Base-by-base conservation (phyloP, 2,888 invertebrate species). In the Dioctria rufipes region DNA sequence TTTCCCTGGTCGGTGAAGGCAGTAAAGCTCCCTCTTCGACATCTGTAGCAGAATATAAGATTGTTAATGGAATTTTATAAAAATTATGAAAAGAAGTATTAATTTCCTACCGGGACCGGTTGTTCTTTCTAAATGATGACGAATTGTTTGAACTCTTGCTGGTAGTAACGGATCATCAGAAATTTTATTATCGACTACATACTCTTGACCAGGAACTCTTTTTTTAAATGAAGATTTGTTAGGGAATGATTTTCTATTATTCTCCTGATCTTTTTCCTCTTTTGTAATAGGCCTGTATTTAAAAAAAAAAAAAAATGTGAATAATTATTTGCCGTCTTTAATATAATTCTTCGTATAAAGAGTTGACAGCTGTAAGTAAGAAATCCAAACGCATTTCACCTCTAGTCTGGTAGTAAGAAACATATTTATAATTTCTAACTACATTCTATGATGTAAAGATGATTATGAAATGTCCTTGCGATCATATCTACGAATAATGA, bases 181-280 rank as follows among this genome's bases (percentile, higher is more conserved):
- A 49, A 80, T 81, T 81, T 83, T 83, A 89, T 90, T 86, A 90
- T 92, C 89, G 90, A 92, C 88, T 90, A 92, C 86, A 90, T 91
- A 81, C 90, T 92, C 83, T 90, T 92, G 84, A 88, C 92, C 86
- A 90, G 90, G 91, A 91, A 92, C 85, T 86, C 86, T 86, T 51
- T 86, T 85, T 84, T 88, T 87, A 81, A 84, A 81, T 9, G 67
- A n/a, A 77, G 83, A 80, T 83, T 93, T 93, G 86, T 93, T 92
- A 71, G 95, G 94, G 58, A 94, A 93, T 81, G 92, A 92, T 89
- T 95, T 95, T 84, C 94, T 94, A 86, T 94, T 95, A 87, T 94
- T 94, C 89, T 95, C 95, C 85, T 95, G 94, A 84, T 95, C 95
- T 87, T 96, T 96, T 87, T 96, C 96, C 87, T 95, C 96, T 86